Evolutionary conservation across 2,888 invertebrate genomes (phyloP).

Genomic region (Myopa testacea): DNA sequence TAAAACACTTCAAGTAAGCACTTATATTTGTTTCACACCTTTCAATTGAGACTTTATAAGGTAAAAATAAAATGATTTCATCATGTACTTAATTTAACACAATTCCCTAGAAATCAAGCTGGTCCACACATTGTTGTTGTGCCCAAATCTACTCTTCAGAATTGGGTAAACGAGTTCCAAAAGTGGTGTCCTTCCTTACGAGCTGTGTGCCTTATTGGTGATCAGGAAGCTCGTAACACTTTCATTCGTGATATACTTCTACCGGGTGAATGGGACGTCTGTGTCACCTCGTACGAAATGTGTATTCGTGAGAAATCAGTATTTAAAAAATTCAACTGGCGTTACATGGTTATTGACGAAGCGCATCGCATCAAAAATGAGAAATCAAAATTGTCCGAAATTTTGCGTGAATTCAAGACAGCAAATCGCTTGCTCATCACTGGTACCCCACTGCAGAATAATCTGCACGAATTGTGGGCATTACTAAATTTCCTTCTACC

Average conservation of each 20-base stretch:
- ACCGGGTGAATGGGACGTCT: constrained; percentile 98
- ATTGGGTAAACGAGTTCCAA: constrained; percentile 98
- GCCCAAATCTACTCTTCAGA: constrained; percentile 97
- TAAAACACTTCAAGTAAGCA: constrained; percentile 84
- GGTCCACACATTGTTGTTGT: constrained; percentile 99
- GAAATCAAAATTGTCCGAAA: constrained; percentile 97
- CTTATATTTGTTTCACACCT: no score
- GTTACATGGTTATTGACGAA: constrained; percentile 99
- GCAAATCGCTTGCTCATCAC: constrained; percentile 94
- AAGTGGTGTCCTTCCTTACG: constrained; percentile 95
- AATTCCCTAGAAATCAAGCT: constrained; percentile 77
- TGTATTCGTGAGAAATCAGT: constrained; percentile 95
- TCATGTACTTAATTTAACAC: background rate
- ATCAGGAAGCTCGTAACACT: constrained; percentile 88
- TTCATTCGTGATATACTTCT: constrained; percentile 91
- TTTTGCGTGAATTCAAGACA: constrained; percentile 96
- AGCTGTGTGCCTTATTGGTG: constrained; percentile 96
- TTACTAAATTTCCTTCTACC: constrained; percentile 96
- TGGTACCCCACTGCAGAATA: constrained; percentile 98
- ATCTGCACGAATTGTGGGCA: constrained; percentile 98
- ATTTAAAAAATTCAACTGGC: constrained; percentile 98
- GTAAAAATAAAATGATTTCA: no score
- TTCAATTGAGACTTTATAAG: no score
- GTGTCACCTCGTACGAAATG: constrained; percentile 99
- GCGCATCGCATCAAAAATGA: constrained; percentile 99